A percentile compares a stretch with the other conserved stretches of the same genome.
Conservation (phyloP, 2,113 vertebrate genomes). For the Colius striatus region DNA sequence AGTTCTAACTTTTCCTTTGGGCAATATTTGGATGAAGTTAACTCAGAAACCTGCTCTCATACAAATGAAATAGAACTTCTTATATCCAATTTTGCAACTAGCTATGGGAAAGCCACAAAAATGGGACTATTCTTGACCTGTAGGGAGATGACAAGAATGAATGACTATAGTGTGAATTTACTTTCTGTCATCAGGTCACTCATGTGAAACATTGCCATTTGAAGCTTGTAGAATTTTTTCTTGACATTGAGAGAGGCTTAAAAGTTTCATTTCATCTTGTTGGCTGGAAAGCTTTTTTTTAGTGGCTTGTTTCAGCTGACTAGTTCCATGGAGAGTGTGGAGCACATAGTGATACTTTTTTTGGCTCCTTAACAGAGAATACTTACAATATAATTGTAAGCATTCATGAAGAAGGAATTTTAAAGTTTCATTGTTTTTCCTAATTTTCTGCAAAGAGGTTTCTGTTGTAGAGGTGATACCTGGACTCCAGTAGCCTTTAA, state of each 20-base stretch:
- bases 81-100: background rate
- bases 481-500: background rate
- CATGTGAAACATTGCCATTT: background rate
- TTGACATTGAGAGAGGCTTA: background rate
- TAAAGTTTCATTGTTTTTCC: background rate
- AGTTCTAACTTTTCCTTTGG: background rate
- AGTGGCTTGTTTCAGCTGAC: background rate
- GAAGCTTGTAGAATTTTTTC: background rate
- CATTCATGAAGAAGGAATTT: background rate
- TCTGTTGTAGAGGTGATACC: background rate
- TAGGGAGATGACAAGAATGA: background rate
- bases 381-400: background rate
- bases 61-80: background rate
- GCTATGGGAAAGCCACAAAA: background rate
- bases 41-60: background rate
- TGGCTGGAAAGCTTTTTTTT: background rate
- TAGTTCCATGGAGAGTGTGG: background rate
- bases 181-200: conserved; percentile 28
- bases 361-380: background rate
- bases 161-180: background rate
- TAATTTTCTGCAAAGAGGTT: background rate
- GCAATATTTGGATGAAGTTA: background rate
- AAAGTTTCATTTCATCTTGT: background rate
- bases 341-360: background rate
- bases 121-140: background rate